Evolutionary conservation across 2,888 invertebrate genomes (phyloP).

Genomic region (Ischnura elegans): DNA sequence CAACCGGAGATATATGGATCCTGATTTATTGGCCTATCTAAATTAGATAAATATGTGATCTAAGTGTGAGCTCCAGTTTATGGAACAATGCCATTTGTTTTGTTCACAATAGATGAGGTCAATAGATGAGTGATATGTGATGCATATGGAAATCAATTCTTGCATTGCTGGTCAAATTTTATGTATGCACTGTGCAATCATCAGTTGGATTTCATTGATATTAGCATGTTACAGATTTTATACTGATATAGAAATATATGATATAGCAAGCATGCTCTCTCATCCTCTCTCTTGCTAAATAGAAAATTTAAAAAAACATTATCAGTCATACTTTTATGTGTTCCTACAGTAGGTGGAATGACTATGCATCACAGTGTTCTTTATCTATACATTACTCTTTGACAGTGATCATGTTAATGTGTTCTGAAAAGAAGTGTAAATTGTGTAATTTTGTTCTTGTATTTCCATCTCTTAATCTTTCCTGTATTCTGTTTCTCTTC

Average conservation of each 20-base stretch:
- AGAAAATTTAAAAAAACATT: constrained; percentile 6
- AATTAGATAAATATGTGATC: too few relatives aligned
- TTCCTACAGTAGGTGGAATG: constrained; percentile 55
- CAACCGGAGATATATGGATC: too few relatives aligned
- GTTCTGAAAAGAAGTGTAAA: not conserved
- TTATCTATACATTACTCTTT: not conserved
- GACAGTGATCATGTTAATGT: not conserved
- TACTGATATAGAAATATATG: constrained; percentile 1
- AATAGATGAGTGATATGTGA: not conserved
- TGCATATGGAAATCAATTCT: not conserved
- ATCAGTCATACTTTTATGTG: constrained; percentile 13
- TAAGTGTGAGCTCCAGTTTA: too few relatives aligned
- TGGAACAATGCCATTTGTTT: too few relatives aligned
- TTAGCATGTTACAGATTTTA: constrained; percentile 28
- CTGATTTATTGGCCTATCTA: too few relatives aligned
- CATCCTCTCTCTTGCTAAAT: constrained; percentile 7
- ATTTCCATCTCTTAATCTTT: constrained; percentile 58
- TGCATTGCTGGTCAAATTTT: constrained; percentile 2
- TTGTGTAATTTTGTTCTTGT: constrained; percentile 47
- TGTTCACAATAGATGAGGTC: too few relatives aligned
- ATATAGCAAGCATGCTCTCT: constrained; percentile 50
- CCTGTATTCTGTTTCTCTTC: constrained; percentile 65
- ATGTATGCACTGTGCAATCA: not conserved
- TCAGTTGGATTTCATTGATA: not conserved
- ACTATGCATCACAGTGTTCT: constrained; percentile 34